Conservation (phyloP, 2,888 invertebrate species). For the Lathronympha strigana region DNA sequence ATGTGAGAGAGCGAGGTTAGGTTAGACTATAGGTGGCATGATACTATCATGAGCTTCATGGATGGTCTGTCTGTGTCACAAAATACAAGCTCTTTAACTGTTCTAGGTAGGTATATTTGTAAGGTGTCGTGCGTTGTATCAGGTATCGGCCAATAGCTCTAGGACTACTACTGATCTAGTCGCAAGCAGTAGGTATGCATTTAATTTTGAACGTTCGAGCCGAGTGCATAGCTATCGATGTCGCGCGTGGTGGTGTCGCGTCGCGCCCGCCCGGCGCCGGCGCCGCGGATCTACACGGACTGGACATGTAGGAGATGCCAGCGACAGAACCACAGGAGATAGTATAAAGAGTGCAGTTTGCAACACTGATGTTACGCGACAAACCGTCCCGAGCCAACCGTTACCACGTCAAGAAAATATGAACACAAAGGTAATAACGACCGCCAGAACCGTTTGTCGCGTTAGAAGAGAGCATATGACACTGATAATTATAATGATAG, state of each 20-base stretch:
- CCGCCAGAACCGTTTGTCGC: constrained; percentile 59
- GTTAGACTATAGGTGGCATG: constrained; percentile 76
- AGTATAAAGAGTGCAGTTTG: constrained; percentile 85
- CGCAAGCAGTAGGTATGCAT: constrained; percentile 79
- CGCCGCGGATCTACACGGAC: constrained; percentile 65
- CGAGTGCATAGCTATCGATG: constrained; percentile 81
- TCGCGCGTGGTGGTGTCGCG: constrained; percentile 77
- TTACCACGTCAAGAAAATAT: constrained; percentile 16
- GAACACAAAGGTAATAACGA: constrained; percentile 7
- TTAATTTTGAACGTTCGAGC: constrained; percentile 81
- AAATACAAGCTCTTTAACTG: constrained; percentile 83
- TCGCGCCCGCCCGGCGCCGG: constrained; percentile 51
- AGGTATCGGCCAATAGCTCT: constrained; percentile 83
- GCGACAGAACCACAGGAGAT: constrained; percentile 81
- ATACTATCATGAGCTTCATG: constrained; percentile 72
- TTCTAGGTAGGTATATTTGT: constrained; percentile 75
- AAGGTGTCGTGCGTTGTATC: constrained; percentile 81
- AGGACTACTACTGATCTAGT: constrained; percentile 81
- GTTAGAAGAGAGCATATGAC: constrained; percentile 78
- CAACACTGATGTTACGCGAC: constrained; percentile 79
- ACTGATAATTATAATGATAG: constrained; percentile 76
- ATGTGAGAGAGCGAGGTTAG: constrained; percentile 81
- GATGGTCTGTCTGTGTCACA: constrained; percentile 81
- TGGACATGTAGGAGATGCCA: constrained; percentile 78
- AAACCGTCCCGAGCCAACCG: constrained; percentile 57